phyloP scores from a whole-genome alignment of 2,888 invertebrate genomes.

The Pyralis farinalis region DNA sequence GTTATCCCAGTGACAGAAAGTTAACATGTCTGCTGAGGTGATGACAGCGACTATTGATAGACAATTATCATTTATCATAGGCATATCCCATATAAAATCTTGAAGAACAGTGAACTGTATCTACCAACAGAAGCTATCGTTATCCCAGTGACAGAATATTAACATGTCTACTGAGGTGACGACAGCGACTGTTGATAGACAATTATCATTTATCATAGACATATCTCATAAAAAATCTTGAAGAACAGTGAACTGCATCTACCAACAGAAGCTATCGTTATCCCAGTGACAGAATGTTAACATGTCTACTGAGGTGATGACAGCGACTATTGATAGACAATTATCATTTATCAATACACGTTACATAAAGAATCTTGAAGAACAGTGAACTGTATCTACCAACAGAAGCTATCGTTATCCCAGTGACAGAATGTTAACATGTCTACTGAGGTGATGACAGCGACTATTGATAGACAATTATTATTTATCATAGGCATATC shows the following conservation, averaged over 20 bases:
- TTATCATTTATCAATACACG: neutral
- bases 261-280: neutral
- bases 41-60: conserved; percentile 11
- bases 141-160: conserved; percentile 33
- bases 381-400: neutral
- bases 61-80: no score
- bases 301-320: conserved; percentile 25
- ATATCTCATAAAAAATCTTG: no score
- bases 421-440: conserved; percentile 13
- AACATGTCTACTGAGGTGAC: conserved; percentile 22
- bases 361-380: no score
- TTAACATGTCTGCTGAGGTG: conserved; percentile 19
- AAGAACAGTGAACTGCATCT: neutral
- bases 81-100: no score
- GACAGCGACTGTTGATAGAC: conserved; percentile 17
- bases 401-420: neutral
- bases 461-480: conserved; percentile 6
- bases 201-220: no score
- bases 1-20: conserved; percentile 18
- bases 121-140: conserved; percentile 20
- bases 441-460: conserved; percentile 18
- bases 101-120: neutral
- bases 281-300: conserved; percentile 28
- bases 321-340: conserved; percentile 3
- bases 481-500: no score